Conservation (phyloP, 2,888 invertebrate genomes). For the Nomada goodeniana region DNA sequence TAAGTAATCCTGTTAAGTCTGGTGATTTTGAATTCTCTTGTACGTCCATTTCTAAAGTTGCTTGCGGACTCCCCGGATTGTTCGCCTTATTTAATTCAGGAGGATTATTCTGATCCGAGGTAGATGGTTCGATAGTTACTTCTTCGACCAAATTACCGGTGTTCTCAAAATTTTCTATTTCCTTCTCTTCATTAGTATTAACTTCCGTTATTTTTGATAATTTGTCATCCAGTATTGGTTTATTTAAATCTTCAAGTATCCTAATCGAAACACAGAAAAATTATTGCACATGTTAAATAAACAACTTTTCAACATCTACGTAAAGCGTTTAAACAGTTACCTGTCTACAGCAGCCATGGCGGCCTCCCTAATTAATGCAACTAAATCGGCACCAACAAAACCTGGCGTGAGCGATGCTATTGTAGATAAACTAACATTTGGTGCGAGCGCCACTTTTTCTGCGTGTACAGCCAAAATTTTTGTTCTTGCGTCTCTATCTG, state of each 20-base stretch:
- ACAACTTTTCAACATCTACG: neutral
- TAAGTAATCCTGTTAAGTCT: conserved; percentile 86
- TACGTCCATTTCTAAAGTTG: conserved; percentile 52
- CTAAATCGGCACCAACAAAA: conserved; percentile 97
- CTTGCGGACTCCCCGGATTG: conserved; percentile 28
- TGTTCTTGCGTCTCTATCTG: conserved; percentile 92
- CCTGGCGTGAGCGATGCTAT: conserved; percentile 96
- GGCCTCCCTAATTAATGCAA: conserved; percentile 94
- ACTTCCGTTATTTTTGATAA: conserved; percentile 61
- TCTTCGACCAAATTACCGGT: conserved; percentile 49
- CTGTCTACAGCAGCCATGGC: conserved; percentile 94
- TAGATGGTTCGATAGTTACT: conserved; percentile 30
- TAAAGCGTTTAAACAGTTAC: conserved; percentile 69
- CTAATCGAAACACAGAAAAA: conserved; percentile 66
- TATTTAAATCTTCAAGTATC: conserved; percentile 81
- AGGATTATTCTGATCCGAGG: conserved; percentile 34
- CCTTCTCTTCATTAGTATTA: conserved; percentile 49
- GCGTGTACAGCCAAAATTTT: conserved; percentile 92
- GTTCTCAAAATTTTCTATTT: conserved; percentile 54
- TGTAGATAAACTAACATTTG: conserved; percentile 89
- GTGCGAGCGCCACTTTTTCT: conserved; percentile 88
- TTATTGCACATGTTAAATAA: neutral
- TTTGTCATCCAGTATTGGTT: conserved; percentile 64
- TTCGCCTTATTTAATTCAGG: conserved; percentile 32
- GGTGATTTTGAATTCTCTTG: conserved; percentile 59